Evolutionary conservation across 2,888 invertebrate species (phyloP).

Genomic region (Ormyrus nitidulus): DNA sequence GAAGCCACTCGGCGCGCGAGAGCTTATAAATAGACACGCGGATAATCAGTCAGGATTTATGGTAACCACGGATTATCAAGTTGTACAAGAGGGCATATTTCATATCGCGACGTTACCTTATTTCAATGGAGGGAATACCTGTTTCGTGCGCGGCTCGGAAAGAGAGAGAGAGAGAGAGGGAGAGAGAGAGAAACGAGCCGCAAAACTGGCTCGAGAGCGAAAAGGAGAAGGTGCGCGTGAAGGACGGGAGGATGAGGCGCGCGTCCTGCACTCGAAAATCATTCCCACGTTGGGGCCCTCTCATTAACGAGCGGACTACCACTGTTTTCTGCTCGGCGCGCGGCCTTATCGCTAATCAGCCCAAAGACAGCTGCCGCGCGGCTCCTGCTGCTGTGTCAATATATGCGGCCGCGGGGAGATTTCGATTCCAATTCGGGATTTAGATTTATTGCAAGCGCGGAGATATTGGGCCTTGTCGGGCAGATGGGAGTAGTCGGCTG

Average conservation of each 20-base stretch:
- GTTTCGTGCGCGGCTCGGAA: constrained; percentile 66
- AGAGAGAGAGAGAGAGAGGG: constrained; percentile 53
- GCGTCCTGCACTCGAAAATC: constrained; percentile 47
- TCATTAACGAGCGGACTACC: constrained; percentile 43
- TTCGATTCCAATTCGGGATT: constrained; percentile 34
- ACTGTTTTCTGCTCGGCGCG: constrained; percentile 39
- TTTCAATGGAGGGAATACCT: constrained; percentile 73
- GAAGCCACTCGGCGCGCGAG: constrained; percentile 58
- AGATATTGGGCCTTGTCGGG: constrained; percentile 17
- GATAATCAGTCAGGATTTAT: constrained; percentile 76
- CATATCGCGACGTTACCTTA: constrained; percentile 74
- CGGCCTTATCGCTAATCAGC: constrained; percentile 43
- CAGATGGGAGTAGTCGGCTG: constrained; percentile 1
- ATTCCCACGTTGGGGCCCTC: constrained; percentile 49
- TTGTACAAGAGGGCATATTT: constrained; percentile 75
- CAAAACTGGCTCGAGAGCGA: constrained; percentile 45
- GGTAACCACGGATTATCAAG: constrained; percentile 76
- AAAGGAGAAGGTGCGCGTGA: not conserved
- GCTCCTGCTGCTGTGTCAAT: constrained; percentile 25
- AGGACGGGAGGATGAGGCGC: not conserved
- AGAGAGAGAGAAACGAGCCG: constrained; percentile 13
- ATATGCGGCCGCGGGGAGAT: constrained; percentile 1
- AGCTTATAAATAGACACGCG: constrained; percentile 74
- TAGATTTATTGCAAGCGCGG: constrained; percentile 36
- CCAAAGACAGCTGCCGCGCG: constrained; percentile 27